Evolutionary conservation across 2,797 vertebrate species (phyloP).

Genomic region (Phataginus tetradactyla): DNA sequence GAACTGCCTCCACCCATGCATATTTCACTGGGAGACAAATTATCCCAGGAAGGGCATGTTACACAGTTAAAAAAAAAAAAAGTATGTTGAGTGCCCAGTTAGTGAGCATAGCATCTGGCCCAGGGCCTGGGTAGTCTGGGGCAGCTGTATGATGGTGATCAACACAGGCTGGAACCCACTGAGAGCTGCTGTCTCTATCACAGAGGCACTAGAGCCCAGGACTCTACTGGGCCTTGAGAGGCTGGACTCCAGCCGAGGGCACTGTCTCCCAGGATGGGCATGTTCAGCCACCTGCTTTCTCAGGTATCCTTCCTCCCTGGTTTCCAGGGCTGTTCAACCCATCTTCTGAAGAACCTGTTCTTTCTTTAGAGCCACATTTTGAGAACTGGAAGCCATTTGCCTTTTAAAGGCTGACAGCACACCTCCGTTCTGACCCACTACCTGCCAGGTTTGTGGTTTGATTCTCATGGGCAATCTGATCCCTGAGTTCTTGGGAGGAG

Average conservation of each 20-base stretch:
- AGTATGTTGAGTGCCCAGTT: rapidly evolving
- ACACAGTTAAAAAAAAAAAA: not conserved
- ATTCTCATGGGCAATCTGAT: not conserved
- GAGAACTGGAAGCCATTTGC: not conserved
- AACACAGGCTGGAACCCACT: rapidly evolving
- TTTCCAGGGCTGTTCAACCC: not conserved
- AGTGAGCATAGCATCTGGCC: rapidly evolving
- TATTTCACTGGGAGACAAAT: not conserved
- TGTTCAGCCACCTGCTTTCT: not conserved
- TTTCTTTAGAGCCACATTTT: not conserved
- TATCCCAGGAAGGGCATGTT: not conserved
- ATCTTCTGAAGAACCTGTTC: not conserved
- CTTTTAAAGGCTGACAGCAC: not conserved
- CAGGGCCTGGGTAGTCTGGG: rapidly evolving
- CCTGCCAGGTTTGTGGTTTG: not conserved
- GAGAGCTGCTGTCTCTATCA: not conserved
- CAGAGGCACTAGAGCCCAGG: not conserved
- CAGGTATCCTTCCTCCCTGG: not conserved
- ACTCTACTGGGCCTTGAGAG: not conserved
- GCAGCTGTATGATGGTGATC: rapidly evolving
- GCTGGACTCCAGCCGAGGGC: not conserved
- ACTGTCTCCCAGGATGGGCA: not conserved
- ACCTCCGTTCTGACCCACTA: not conserved
- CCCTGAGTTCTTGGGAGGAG: not conserved
- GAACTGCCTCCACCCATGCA: not conserved